Percentiles rank a stretch among this genome's conserved stretches.
Conservation (phyloP, 1,140 invertebrate genomes). For the Adoxophyes honmai region DNA sequence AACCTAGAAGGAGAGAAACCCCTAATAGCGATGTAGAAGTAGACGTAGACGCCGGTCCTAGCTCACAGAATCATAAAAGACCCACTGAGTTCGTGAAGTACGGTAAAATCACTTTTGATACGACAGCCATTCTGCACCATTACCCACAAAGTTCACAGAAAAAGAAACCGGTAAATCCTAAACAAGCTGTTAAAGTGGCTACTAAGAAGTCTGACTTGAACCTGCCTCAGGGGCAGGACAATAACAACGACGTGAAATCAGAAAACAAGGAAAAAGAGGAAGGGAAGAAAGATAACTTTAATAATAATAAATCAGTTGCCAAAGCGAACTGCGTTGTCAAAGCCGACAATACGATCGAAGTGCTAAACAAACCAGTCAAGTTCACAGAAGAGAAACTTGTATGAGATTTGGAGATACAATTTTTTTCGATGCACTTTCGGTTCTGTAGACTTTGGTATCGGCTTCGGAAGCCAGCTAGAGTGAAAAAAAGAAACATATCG, state of each 20-base stretch:
- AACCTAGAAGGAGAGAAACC: conserved; percentile 36
- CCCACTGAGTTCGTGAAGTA: conserved; percentile 60
- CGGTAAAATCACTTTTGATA: conserved; percentile 68
- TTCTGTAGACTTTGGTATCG: conserved; percentile 46
- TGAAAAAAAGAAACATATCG: conserved; percentile 59
- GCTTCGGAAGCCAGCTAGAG: conserved; percentile 29
- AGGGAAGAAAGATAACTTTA: conserved; percentile 41
- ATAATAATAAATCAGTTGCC: conserved; percentile 44
- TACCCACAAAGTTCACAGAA: conserved; percentile 61
- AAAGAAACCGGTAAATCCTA: conserved; percentile 31
- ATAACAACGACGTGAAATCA: conserved; percentile 47
- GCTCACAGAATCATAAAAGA: conserved; percentile 38
- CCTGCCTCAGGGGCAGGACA: conserved; percentile 38
- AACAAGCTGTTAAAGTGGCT: conserved; percentile 20
- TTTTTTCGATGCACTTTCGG: conserved; percentile 52
- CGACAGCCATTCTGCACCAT: conserved; percentile 67
- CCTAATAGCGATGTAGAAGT: conserved; percentile 39
- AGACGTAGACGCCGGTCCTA: conserved; percentile 52
- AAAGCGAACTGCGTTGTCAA: conserved; percentile 31
- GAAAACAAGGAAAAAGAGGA: conserved; percentile 34
- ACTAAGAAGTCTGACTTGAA: conserved; percentile 54
- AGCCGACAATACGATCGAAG: conserved; percentile 36
- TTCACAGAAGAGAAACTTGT: conserved; percentile 72
- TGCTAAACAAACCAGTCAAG: conserved; percentile 53
- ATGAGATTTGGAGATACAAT: conserved; percentile 58